A percentile compares a stretch with the other conserved stretches of the same genome.
phyloP scores from a whole-genome alignment of 2,797 vertebrate species.

The Microtus agrestis region DNA sequence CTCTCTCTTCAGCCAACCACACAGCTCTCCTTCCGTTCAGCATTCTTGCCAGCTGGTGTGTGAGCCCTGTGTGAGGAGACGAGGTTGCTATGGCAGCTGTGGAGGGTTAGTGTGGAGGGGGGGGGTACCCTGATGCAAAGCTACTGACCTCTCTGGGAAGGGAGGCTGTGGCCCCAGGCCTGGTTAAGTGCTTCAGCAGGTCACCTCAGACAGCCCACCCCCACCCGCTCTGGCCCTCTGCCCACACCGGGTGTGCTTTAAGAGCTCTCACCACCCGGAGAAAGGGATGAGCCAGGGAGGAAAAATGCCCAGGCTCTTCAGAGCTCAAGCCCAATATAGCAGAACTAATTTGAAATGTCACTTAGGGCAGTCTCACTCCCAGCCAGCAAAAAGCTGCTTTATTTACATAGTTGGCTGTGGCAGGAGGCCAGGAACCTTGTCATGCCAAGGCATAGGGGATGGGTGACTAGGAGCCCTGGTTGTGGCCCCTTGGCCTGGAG shows the following conservation, averaged over 20 bases:
- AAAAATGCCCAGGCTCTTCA: conserved; percentile 86
- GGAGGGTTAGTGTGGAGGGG: conserved; percentile 42
- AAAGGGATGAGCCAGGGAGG: conserved; percentile 77
- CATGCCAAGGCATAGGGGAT: conserved; percentile 67
- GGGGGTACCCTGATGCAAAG: conserved; percentile 22
- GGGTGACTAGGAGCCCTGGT: neutral
- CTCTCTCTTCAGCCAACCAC: conserved; percentile 67
- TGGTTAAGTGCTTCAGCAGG: conserved; percentile 68
- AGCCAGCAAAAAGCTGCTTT: conserved; percentile 84
- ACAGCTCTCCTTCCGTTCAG: conserved; percentile 74
- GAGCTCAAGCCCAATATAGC: conserved; percentile 86
- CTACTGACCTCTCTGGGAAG: conserved; percentile 70
- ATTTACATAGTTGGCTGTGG: conserved; percentile 86
- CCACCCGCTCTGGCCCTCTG: conserved; percentile 53
- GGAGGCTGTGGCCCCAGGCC: conserved; percentile 56
- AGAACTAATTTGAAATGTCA: conserved; percentile 91
- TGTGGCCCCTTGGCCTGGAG: conserved; percentile 62
- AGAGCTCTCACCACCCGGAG: conserved; percentile 70
- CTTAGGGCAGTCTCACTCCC: conserved; percentile 86
- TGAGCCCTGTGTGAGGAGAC: conserved; percentile 68
- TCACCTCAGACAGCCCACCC: conserved; percentile 66
- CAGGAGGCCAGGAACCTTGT: conserved; percentile 81
- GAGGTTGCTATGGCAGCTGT: conserved; percentile 79
- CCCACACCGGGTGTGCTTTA: conserved; percentile 71
- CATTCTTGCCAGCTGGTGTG: conserved; percentile 81